Evolutionary conservation across 2,888 invertebrate species (phyloP), one percentile per base, ranked within the genome.

Genomic region (Seira sanloemensis): DNA sequence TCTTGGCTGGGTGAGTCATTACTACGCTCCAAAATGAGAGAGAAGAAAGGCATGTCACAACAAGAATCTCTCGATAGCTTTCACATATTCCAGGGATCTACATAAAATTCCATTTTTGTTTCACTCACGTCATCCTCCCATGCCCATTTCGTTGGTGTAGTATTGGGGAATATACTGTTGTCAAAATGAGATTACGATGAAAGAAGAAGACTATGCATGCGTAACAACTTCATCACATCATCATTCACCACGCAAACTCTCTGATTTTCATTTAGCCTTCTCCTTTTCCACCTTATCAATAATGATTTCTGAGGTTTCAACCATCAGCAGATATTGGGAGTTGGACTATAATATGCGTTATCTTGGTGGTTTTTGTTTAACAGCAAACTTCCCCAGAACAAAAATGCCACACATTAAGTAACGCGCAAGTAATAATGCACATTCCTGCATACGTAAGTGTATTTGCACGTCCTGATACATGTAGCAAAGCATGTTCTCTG

Each of bases 161-260:
- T n/a, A n/a, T n/a, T n/a, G n/a, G n/a, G n/a, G n/a, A n/a, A n/a
- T n/a, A 37, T 12, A 37, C 37, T 37, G 37, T 37, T 4, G 12
- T 12, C n/a, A 78, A 78, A 72, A 72, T 27, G 72, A 72, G 78
- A 79, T 72, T 79, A 72, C 65, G 78, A 72, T 79, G 72, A 79
- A 72, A 79, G 72, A n/a, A n/a, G n/a, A 37, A 37, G 12, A 12
- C 37, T 37, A 37, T 37, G 37, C 37, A 37, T 37, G 37, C 37
- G 37, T 37, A 37, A 37, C 37, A 37, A 37, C 37, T 7, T 12
- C 37, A 37, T 37, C 37, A 37, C 37, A 37, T 37, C 37, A 37
- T 37, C 37, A 37, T 37, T 37, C 37, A 4, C 37, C 37, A 7
- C 12, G 12, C 37, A 7, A 37, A 37, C 4, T n/a, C n/a, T n/a